Base-by-base conservation (phyloP, 2,888 invertebrate genomes). In the Leucoma salicis region DNA sequence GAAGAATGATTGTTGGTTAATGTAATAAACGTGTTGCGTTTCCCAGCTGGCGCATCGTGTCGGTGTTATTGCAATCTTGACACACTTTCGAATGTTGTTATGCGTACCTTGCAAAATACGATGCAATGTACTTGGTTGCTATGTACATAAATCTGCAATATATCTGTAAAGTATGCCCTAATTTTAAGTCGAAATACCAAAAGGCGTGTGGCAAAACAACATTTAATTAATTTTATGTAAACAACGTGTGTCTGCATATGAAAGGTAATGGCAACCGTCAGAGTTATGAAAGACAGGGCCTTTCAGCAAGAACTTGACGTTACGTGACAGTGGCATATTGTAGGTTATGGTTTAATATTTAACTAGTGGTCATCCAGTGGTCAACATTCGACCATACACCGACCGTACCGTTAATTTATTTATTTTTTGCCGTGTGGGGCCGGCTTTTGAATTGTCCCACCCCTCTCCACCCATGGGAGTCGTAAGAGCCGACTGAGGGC, bases 71-170 rank as follows among this genome's bases (percentile, higher is more conserved):
- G 84, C 84, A 85, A 74, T 84, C 85, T 84, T 88, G 88, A 86
- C 88, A 87, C 78, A 87, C 86, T 88, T 89, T 89, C 86, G 70
- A 84, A 83, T 77, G 74, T 70, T 78, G 81, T 82, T 83, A 82
- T 82, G 84, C 81, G 77, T 78, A 68, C 64, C 79, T 85, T 85
- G 82, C 85, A 79, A 84, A 82, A 85, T 73, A 70, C 81, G 60
- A 75, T 75, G 80, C 78, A 78, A 82, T 70, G 68, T 63, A 66
- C 71, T 63, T 61, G 63, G 11, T 60, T 57, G 67, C 47, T 50
- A 53, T 56, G 53, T 47, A 57, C 53, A 54, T 59, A 57, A 57
- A 62, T 60, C 57, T 45, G 47, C 58, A 64, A 64, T 6, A 38
- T 44, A 49, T 41, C 39, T 46, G 24, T 49, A 44, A 52, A 47